These are phyloP conservation scores for Chromis chromis DNA, from an alignment of 2,797 vertebrate species.

Conservation along the genomic window DNA sequence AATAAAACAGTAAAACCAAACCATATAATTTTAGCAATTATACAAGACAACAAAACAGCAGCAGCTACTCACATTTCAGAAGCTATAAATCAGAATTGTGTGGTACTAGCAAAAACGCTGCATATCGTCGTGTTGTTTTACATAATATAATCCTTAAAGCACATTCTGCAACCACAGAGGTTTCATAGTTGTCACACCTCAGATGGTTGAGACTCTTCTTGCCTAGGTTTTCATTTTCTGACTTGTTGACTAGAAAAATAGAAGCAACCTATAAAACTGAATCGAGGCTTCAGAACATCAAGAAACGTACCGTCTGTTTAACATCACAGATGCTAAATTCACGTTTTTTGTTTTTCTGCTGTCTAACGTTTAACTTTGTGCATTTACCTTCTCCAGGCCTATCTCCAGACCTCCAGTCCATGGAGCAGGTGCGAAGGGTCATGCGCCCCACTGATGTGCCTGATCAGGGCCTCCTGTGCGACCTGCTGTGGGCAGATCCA, in stretches of 20 bases:
- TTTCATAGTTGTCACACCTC: too few species aligned
- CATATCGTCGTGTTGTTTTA: too few species aligned
- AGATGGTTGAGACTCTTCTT: background rate
- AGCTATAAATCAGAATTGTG: too few species aligned
- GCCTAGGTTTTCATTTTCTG: background rate
- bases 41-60: too few species aligned
- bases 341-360: background rate
- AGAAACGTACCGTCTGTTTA: background rate
- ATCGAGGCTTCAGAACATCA: background rate
- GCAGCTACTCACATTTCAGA: too few species aligned
- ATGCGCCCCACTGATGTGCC: constrained; percentile 89
- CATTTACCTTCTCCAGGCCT: constrained; percentile 71
- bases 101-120: too few species aligned
- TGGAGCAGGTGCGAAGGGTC: constrained; percentile 88
- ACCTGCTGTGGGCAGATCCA: constrained; percentile 87
- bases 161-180: too few species aligned
- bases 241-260: background rate
- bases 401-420: constrained; percentile 88
- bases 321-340: background rate
- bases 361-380: background rate
- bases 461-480: constrained; percentile 87
- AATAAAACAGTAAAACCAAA: too few species aligned
- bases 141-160: too few species aligned
- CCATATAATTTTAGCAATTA: too few species aligned
- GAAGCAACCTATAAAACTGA: background rate